phyloP scores from a whole-genome alignment of 64 coral and sea anemone genomes.

The Hydrozoanthus tunicans region DNA sequence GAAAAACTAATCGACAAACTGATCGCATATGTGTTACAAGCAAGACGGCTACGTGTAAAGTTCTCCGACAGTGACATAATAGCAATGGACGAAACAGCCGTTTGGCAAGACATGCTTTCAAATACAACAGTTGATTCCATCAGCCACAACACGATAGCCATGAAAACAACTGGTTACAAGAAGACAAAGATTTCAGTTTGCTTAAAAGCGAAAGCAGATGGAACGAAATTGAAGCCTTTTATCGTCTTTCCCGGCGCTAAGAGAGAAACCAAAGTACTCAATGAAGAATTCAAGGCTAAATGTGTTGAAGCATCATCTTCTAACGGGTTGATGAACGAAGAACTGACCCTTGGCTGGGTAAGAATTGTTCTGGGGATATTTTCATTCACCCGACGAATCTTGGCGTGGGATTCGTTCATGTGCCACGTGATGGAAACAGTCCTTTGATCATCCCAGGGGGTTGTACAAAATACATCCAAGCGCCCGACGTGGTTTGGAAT shows the following conservation, averaged over 20 bases:
- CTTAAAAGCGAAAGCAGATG: background rate
- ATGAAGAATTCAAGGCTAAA: conserved; percentile 49
- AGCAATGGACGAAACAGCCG: too few species aligned
- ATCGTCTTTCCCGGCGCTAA: background rate
- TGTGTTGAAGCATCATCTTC: conserved; percentile 40
- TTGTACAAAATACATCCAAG: background rate
- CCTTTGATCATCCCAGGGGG: background rate
- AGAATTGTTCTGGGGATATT: conserved; percentile 21
- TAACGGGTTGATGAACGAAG: background rate
- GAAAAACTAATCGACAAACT: conserved; percentile 77
- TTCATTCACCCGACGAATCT: conserved; percentile 6
- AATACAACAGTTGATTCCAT: too few species aligned
- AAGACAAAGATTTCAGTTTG: conserved; percentile 19
- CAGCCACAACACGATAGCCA: too few species aligned
- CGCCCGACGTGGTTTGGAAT: too few species aligned
- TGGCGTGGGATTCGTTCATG: conserved; percentile 16
- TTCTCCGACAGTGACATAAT: too few species aligned
- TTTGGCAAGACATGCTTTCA: too few species aligned
- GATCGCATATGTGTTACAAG: conserved; percentile 70
- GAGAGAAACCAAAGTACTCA: background rate
- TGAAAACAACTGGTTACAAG: conserved; percentile 10
- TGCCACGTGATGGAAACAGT: conserved; percentile 23
- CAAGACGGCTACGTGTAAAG: conserved; percentile 46
- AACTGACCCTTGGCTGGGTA: conserved; percentile 7
- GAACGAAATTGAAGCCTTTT: background rate